Percentiles rank a stretch among this genome's conserved stretches.
phyloP scores from a whole-genome alignment of 2,888 invertebrate genomes.

The Tiphia femorata region DNA sequence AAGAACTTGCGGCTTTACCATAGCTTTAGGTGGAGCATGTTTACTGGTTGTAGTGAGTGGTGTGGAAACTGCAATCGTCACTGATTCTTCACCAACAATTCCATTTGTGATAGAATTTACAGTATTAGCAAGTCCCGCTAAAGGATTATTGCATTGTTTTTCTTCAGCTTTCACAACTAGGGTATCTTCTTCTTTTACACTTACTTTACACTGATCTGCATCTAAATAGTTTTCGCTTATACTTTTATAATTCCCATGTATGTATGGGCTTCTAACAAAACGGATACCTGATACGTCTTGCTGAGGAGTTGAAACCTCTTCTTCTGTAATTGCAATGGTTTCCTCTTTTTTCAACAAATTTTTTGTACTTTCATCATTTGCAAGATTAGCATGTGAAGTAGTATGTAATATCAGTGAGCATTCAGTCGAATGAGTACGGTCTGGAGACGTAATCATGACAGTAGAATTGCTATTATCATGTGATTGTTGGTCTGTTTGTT shows the following conservation, averaged over 20 bases:
- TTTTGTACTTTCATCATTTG: conserved; percentile 46
- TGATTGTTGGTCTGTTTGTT: conserved; percentile 50
- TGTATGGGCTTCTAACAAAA: neutral
- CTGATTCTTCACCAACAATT: conserved; percentile 50
- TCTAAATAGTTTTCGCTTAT: too few species aligned
- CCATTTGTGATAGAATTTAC: conserved; percentile 66
- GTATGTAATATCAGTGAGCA: conserved; percentile 56
- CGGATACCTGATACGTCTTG: conserved; percentile 36
- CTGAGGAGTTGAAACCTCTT: conserved; percentile 37
- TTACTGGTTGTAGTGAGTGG: conserved; percentile 55
- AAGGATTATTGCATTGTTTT: conserved; percentile 64
- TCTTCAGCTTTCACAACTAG: conserved; percentile 57
- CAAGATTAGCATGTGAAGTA: conserved; percentile 33
- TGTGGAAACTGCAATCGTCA: conserved; percentile 34
- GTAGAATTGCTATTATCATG: conserved; percentile 43
- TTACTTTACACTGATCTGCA: conserved; percentile 46
- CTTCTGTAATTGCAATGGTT: conserved; percentile 21
- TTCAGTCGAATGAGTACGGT: conserved; percentile 48
- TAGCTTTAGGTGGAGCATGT: conserved; percentile 82
- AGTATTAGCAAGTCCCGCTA: conserved; percentile 64
- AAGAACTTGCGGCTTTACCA: conserved; percentile 95
- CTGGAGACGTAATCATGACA: conserved; percentile 46
- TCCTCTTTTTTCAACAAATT: conserved; percentile 52
- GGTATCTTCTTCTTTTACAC: conserved; percentile 57
- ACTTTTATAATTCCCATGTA: neutral